Base-by-base conservation (phyloP, 2,888 invertebrate genomes). In the Noctuana brunneofusca region DNA sequence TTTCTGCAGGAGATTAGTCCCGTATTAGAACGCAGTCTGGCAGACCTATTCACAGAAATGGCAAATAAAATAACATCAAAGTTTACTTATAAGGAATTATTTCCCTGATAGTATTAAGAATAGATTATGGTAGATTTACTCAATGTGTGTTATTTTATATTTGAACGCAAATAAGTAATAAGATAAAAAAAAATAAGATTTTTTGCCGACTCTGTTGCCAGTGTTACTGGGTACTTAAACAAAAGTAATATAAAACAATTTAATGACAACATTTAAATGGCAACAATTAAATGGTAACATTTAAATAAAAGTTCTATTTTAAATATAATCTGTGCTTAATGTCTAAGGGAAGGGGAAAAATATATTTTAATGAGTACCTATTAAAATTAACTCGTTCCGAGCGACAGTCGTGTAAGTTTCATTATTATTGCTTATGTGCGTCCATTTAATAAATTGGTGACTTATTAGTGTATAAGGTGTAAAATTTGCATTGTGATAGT, bases 81-180 rank as follows among this genome's bases (percentile, higher is more conserved):
- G 60, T 95, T 95, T 75, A 94, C 95, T 2, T 95, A 94, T 75
- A 92, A 94, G 68, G 95, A 95, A 87, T 83, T 95, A 59, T 95
- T 95, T 75, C 95, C 95, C 24, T 92, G 77, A 84, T 74, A 53
- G 53, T 46, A 52, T 2, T 20, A 30, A 53, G 8, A 14, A 3
- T 58, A 52, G 20, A 12, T 53, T 12, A 16, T 43, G 41, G 41
- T 43, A 16, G 6, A 8, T 43, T 43, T 18, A 18, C 16, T 43
- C 4, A 11, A 11, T 18, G 18, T 18, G 3, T 43, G 18, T 16
- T 4, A 1, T 6, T 43, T 43, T 43, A 18, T 43, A 43, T 11
- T 4, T 43, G 43, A 18, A 43, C 18, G 43, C 43, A 4, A 43
- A 18, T 18, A 43, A 43, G 18, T 2, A 43, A 6, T 35, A 30